Base-by-base conservation (phyloP, 1,140 invertebrate species). In the Penaeus chinensis region DNA sequence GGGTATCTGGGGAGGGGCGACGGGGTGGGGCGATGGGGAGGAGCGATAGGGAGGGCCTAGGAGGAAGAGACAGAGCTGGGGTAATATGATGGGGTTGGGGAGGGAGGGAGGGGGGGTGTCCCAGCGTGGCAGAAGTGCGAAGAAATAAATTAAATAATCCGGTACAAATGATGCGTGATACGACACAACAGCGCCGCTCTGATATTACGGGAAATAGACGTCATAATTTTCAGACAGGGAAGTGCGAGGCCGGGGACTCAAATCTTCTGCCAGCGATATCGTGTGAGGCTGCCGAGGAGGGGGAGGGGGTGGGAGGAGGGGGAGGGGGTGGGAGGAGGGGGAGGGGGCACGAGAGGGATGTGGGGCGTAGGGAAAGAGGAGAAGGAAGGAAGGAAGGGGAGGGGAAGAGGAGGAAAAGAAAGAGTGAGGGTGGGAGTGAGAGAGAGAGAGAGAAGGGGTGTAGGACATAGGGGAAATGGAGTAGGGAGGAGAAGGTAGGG, bases 141-240 rank as follows among this genome's bases (percentile, higher is more conserved):
- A 85, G 84, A 85, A 85, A 85, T 85, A 85, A 85, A 85, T 85
- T 79, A 85, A 85, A 85, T 66, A 85, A 85, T 85, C 84, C 76
- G 13, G 84, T 79, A 79, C 84, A 79, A 85, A 85, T 85, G 84
- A 85, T 85, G 60, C 84, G 84, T 85, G 84, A 85, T 79, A 69
- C 84, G 84, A 85, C 83, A 84, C 83, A 84, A 77, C 83, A 84
- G 22, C 83, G 83, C 84, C 84, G 42, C 76, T 77, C 62, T 85
- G 47, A 85, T 85, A 85, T 79, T 79, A 80, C 84, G 84, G 84
- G 84, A 85, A 85, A 85, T 79, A 66, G 84, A 80, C 76, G 54
- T 85, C 84, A 80, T 79, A 80, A 85, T 79, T 85, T 84, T 77
- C 83, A 84, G 83, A 62, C 69, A 77, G 83, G 83, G 77, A 84